These are phyloP conservation scores for Heterohyrax brucei DNA, from an alignment of 2,797 vertebrate species.

Conservation along the genomic window DNA sequence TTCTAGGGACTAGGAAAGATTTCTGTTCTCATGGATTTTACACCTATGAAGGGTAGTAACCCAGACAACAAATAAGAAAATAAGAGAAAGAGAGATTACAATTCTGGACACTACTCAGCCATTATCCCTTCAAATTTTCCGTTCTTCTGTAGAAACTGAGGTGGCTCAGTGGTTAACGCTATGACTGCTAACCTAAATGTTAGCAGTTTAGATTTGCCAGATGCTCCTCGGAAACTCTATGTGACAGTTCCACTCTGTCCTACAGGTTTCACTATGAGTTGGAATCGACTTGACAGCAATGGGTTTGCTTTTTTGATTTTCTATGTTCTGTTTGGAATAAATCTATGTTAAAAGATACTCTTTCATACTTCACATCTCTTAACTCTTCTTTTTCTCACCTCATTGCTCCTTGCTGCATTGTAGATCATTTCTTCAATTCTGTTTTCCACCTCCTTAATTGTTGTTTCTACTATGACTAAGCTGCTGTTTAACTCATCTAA, in stretches of 20 bases:
- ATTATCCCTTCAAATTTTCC: neutral
- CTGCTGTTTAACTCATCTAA: neutral
- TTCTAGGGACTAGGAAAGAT: neutral
- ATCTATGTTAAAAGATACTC: neutral
- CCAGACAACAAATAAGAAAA: neutral
- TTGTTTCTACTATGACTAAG: neutral
- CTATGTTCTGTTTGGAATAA: neutral
- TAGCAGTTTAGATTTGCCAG: no score
- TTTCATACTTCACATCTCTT: neutral
- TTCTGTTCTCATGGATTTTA: slow-evolving; percentile 15
- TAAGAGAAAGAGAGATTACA: neutral
- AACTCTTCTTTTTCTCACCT: neutral
- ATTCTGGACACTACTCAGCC: neutral
- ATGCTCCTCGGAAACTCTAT: no score
- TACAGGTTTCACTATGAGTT: no score
- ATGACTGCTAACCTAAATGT: no score
- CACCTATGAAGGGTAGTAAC: neutral
- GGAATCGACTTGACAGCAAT: no score
- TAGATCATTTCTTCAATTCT: neutral
- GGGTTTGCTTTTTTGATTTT: no score
- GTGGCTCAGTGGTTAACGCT: no score
- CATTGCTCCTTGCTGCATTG: neutral
- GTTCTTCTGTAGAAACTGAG: neutral
- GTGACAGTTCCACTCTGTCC: no score
- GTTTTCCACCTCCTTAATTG: neutral